These are phyloP conservation scores for Physeter macrocephalus DNA, from an alignment of 2,113 vertebrate species.

Conservation along the genomic window DNA sequence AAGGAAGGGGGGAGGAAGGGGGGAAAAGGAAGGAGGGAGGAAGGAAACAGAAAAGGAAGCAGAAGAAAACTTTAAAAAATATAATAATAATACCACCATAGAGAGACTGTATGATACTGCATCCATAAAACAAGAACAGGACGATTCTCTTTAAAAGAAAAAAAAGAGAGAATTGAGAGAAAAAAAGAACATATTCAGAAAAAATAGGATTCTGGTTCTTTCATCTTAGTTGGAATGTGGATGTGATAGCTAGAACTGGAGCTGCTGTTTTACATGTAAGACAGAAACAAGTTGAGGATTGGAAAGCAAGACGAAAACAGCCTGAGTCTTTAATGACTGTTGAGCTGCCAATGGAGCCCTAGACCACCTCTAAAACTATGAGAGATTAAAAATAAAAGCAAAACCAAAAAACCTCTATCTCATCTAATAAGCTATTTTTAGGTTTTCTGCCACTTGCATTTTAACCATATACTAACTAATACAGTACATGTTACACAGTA, in stretches of 20 bases:
- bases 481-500: neutral
- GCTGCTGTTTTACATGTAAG: neutral
- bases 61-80: neutral
- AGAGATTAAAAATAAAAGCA: neutral
- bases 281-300: neutral
- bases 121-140: neutral
- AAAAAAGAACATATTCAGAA: neutral
- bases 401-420: neutral
- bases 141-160: neutral
- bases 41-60: neutral
- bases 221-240: neutral
- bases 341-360: neutral
- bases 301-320: neutral
- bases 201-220: neutral
- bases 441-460: neutral
- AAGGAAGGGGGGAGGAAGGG: too few species aligned
- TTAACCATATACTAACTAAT: neutral
- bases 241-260: neutral
- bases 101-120: neutral
- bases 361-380: neutral
- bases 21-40: neutral
- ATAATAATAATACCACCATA: neutral
- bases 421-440: neutral
- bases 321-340: neutral
- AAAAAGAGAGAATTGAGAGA: neutral